phyloP scores from a whole-genome alignment of 2,888 invertebrate genomes.

The Oscheius myriophilus region DNA sequence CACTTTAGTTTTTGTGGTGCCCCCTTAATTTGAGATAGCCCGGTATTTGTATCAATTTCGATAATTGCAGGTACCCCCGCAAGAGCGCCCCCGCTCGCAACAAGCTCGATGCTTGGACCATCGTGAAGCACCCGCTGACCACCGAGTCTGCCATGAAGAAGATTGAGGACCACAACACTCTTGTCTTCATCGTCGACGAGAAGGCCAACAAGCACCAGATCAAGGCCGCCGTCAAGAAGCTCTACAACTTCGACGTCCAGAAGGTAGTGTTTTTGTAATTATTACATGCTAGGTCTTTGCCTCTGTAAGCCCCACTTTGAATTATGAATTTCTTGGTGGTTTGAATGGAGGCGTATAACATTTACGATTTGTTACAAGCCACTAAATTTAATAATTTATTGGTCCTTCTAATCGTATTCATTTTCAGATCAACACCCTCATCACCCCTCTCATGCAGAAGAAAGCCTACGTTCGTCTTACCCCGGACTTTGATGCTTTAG shows the following conservation, averaged over 20 bases:
- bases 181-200: conserved; percentile 96
- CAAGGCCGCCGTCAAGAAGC: conserved; percentile 92
- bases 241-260: conserved; percentile 97
- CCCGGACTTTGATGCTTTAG: conserved; percentile 97
- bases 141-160: conserved; percentile 99
- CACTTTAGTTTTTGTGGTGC: too few species aligned
- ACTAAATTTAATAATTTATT: background rate
- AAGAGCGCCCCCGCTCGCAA: conserved; percentile 91
- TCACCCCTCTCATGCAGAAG: conserved; percentile 92
- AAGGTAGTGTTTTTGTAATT: conserved; percentile 80
- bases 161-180: conserved; percentile 99
- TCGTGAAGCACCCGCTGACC: conserved; percentile 96
- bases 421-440: conserved; percentile 69
- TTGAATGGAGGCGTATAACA: conserved; percentile 16
- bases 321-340: conserved; percentile 1
- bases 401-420: conserved; percentile 3
- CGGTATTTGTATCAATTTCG: background rate
- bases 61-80: conserved; percentile 82
- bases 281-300: background rate
- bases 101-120: conserved; percentile 84
- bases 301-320: conserved; percentile 9
- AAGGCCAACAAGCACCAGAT: conserved; percentile 97
- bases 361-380: conserved; percentile 9
- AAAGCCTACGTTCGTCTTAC: conserved; percentile 98
- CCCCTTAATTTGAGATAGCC: too few species aligned